Base-by-base conservation (phyloP, 2,888 invertebrate species). In the Tetranychus truncatus region DNA sequence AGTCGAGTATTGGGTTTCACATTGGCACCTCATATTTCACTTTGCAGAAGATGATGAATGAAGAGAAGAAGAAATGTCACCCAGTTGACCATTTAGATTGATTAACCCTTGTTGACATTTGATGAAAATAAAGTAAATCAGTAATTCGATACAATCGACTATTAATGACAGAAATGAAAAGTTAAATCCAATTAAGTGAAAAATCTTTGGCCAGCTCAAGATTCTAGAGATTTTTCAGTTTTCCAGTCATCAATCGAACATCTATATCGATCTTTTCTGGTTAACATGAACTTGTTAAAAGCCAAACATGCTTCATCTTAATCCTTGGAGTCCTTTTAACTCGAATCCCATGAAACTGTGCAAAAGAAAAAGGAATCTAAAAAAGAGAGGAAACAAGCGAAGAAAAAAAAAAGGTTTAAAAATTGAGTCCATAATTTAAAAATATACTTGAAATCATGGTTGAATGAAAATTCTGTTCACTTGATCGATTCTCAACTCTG, bases 11-110 rank as follows among this genome's bases (percentile, higher is more conserved):
- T 55, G 15, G 3, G 15, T 55, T 55, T 55, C 55, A 55, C 9
- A 55, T 55, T 55, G 55, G 55, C 55, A 55, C 55, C 55, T 55
- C 55, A 55, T 55, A 55, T 55, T 55, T 55, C 55, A 55, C 55
- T 15, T 5, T 9, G 15, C 15, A 55, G 55, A 55, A 15, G 55
- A 55, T 55, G 55, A 55, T 55, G 3, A 55, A 55, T 55, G 55
- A 7, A 15, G 7, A 55, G 55, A 55, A 15, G 15, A 15, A 55
- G 55, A 55, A 55, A 55, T 55, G 55, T 55, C 55, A 55, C 15
- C 55, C 55, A 55, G 55, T 55, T 55, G 9, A 55, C 55, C 55
- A 55, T 55, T 55, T 9, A 55, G 55, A 55, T 55, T 55, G 55
- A 55, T 55, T 55, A 55, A 55, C 55, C 55, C 55, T 55, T 55